Conservation (phyloP, 2,113 vertebrate genomes). For the Excalfactoria chinensis region DNA sequence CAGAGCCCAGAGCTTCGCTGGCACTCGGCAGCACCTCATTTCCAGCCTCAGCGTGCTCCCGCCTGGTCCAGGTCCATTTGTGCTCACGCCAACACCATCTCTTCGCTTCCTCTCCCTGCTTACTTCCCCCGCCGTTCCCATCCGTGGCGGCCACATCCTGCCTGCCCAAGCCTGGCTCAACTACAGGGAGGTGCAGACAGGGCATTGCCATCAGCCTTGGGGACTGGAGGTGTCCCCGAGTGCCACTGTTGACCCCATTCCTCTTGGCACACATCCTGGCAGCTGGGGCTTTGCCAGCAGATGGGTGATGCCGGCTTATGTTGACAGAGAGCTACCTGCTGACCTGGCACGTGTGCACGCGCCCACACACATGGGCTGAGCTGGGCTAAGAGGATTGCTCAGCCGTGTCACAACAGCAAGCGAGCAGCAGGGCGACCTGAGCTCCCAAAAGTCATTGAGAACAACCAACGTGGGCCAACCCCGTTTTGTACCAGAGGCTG, state of each 20-base stretch:
- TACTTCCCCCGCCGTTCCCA: not conserved
- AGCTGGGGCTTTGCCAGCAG: not conserved
- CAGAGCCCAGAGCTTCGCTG: not conserved
- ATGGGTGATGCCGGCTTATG: not conserved
- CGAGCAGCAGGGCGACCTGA: not conserved
- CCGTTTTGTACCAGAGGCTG: not conserved
- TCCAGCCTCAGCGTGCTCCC: not conserved
- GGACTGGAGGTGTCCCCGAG: not conserved
- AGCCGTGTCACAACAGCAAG: not conserved
- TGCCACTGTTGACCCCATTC: not conserved
- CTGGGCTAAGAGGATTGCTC: constrained; percentile 58
- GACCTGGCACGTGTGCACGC: not conserved
- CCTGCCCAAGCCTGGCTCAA: not conserved
- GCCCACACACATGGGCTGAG: not conserved
- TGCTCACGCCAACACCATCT: not conserved
- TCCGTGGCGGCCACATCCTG: not conserved
- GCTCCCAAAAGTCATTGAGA: not conserved
- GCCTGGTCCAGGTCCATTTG: accelerated
- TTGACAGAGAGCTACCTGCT: not conserved
- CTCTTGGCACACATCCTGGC: not conserved
- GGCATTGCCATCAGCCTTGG: no score
- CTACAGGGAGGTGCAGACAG: not conserved
- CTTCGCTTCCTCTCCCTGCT: not conserved
- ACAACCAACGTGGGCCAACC: not conserved
- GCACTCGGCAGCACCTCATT: not conserved